These are phyloP conservation scores for Tympanuchus pallidicinctus DNA, from an alignment of 2,113 vertebrate genomes.

Conservation along the genomic window DNA sequence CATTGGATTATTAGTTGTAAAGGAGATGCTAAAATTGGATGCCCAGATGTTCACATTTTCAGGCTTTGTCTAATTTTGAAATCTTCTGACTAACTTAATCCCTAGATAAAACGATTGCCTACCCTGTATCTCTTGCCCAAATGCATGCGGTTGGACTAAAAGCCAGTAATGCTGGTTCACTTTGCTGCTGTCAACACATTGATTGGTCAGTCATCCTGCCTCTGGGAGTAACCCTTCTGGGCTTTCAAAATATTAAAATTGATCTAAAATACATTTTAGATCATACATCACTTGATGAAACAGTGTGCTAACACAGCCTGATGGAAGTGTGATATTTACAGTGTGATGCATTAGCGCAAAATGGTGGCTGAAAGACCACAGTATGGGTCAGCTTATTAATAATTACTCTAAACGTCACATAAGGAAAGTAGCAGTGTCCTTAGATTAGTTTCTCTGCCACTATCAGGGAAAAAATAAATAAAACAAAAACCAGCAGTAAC, in stretches of 20 bases:
- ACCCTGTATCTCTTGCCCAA: neutral
- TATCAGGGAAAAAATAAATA: neutral
- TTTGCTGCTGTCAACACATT: constrained; percentile 23
- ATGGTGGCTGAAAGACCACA: neutral
- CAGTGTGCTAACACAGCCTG: neutral
- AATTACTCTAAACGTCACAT: neutral
- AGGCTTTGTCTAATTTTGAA: constrained; percentile 14
- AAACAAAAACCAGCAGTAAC: neutral
- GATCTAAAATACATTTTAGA: constrained; percentile 33
- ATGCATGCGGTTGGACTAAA: neutral
- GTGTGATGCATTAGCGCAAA: neutral
- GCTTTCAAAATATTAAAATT: constrained; percentile 46
- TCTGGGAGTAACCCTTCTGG: constrained; percentile 22
- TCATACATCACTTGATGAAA: neutral
- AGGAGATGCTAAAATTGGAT: neutral
- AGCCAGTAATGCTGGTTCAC: constrained; percentile 15
- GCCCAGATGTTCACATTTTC: constrained; percentile 17
- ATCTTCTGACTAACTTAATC: constrained; percentile 28
- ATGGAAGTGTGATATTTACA: neutral
- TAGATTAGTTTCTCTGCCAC: neutral
- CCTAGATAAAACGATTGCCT: constrained; percentile 5
- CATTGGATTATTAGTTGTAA: neutral
- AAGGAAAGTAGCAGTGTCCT: neutral
- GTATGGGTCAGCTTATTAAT: neutral
- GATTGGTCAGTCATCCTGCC: constrained; percentile 5